These are phyloP conservation scores for Empidonax alnorum DNA, from an alignment of 2,113 vertebrate genomes.

Conservation along the genomic window DNA sequence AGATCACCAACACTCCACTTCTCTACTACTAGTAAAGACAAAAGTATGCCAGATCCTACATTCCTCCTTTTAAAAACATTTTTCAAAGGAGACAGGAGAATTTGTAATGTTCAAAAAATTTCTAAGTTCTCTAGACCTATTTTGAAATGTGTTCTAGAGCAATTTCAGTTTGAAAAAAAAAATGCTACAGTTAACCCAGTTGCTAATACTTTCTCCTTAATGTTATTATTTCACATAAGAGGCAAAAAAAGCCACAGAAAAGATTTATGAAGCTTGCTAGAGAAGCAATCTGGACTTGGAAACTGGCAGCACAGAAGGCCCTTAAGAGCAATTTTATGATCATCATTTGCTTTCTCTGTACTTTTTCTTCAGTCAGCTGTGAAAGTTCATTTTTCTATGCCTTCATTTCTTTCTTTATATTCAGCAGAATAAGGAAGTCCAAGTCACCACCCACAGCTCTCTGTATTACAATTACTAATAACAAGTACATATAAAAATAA, in stretches of 20 bases:
- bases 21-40: background rate
- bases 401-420: background rate
- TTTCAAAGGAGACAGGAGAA: background rate
- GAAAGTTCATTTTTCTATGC: background rate
- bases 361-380: background rate
- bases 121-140: background rate
- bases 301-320: background rate
- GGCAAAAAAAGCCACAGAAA: background rate
- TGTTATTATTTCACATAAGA: background rate
- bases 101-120: rapidly evolving
- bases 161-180: background rate
- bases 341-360: background rate
- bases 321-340: background rate
- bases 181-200: background rate
- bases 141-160: background rate
- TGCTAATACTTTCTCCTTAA: background rate
- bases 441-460: background rate
- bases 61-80: background rate
- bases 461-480: background rate
- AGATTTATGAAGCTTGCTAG: background rate
- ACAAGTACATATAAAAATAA: background rate
- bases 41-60: background rate
- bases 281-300: background rate
- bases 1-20: background rate
- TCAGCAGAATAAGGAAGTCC: background rate